These are phyloP conservation scores for Hypsibius dujardini DNA, from an alignment of 1,140 invertebrate genomes.

Conservation along the genomic window DNA sequence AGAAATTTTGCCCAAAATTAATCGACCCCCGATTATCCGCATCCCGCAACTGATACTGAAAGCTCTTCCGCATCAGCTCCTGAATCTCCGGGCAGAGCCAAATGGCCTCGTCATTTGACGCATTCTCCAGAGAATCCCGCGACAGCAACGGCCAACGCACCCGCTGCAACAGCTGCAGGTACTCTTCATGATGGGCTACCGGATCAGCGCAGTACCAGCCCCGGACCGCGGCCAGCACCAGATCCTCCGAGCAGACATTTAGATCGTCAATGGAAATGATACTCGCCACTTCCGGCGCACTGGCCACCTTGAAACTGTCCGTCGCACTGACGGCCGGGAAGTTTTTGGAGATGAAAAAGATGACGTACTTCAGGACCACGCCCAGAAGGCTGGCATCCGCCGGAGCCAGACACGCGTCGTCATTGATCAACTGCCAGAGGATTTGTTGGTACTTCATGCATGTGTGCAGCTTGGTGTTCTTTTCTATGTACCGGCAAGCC, in stretches of 20 bases:
- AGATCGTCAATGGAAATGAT: constrained; percentile 6
- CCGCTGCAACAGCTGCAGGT: not conserved
- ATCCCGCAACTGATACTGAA: not conserved
- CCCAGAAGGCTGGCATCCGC: not conserved
- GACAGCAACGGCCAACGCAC: not conserved
- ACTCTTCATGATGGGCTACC: not conserved
- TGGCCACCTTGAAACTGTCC: not conserved
- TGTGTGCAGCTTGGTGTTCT: not conserved
- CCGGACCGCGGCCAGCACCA: not conserved
- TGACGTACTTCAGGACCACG: constrained; percentile 1
- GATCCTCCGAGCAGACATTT: not conserved
- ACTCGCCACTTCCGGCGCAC: constrained; percentile 3
- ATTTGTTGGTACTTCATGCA: constrained; percentile 9
- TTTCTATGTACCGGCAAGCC: not conserved
- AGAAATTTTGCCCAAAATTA: not conserved
- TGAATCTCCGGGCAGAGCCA: not conserved
- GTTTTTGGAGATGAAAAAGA: constrained; percentile 6
- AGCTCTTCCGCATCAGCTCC: not conserved
- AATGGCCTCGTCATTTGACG: constrained; percentile 1
- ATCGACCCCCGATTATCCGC: constrained; percentile 1
- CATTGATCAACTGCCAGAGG: not conserved
- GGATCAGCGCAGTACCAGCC: not conserved
- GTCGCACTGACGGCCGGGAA: not conserved
- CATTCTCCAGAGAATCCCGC: not conserved
- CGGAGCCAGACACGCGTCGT: not conserved